Evolutionary conservation across 2,113 vertebrate species (phyloP), one percentile per base, ranked within the genome.

Genomic region (Pyrgilauda ruficollis): DNA sequence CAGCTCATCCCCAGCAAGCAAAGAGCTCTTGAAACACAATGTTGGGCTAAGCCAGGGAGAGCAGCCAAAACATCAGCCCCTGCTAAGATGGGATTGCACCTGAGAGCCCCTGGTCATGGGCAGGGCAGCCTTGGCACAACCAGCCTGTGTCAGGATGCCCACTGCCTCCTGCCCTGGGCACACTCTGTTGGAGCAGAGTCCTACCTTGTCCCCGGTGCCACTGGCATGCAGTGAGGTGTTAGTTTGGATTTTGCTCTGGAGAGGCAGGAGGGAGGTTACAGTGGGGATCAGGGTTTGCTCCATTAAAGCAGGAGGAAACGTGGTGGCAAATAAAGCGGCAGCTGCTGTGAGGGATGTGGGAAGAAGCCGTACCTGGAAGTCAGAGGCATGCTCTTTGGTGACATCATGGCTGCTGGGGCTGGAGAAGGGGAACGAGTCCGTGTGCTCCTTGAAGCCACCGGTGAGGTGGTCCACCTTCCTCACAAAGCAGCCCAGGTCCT

Each of bases 401-500:
- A 96, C 21, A 2, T 97, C 97, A 12, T 97, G 98, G 91, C 93
- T 97, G 50, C 97, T 59, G 9, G 97, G 84, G 87, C 93, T 17
- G 8, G 97, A 96, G 13, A 97, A 94, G 3, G 97, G 91, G 23
- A 97, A 97, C 5, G 97, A 97, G 73, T 99, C 99, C 0, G 85
- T 86, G 76, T 97, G 97, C 89, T 98, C 98, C 95, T 97, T 98
- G 95, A 81, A 93, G 13, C 96, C 44, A 20, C 98, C 73, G 3
- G 97, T 98, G 6, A 99, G 96, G 49, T 78, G 43, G 55, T 99
- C 99, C 4, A 99, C 98, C 93, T 96, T 98, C 94, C 99, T 98
- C 26, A 98, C 97, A 39, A 99, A 99, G 95, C 97, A 96, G 80
- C 98, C 98, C 47, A 99, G 97, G 94, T 99, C 99, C 81, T 98